A percentile compares a stretch with the other conserved stretches of the same genome.
phyloP scores from a whole-genome alignment of 2,888 invertebrate species.

The Dicyrtomina minuta region DNA sequence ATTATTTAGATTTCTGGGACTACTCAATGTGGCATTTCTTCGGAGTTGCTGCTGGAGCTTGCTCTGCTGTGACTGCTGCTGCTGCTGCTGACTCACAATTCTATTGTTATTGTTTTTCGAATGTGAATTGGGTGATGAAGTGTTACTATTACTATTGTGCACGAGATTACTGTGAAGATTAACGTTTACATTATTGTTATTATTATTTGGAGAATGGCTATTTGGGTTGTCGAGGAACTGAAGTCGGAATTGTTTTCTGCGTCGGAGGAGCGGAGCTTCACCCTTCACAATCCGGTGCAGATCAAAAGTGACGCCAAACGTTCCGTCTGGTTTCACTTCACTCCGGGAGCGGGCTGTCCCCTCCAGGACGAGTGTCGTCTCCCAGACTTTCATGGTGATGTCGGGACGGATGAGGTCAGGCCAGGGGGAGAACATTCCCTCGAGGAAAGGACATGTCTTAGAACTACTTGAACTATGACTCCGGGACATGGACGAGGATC shows the following conservation, averaged over 20 bases:
- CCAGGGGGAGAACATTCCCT: conserved; percentile 47
- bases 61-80: no score
- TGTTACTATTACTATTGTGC: conserved; percentile 15
- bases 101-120: conserved; percentile 26
- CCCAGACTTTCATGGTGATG: conserved; percentile 52
- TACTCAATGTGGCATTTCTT: conserved; percentile 7
- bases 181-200: conserved; percentile 33
- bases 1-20: conserved; percentile 12
- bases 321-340: conserved; percentile 52
- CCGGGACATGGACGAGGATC: neutral
- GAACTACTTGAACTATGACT: neutral
- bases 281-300: conserved; percentile 52
- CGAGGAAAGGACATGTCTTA: conserved; percentile 47
- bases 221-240: conserved; percentile 53
- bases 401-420: conserved; percentile 47
- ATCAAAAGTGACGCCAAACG: conserved; percentile 53
- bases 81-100: conserved; percentile 1
- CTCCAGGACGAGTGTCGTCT: conserved; percentile 51
- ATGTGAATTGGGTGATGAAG: conserved; percentile 18
- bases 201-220: conserved; percentile 18
- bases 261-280: conserved; percentile 49
- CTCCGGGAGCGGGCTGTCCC: conserved; percentile 52
- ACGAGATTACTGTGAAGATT: conserved; percentile 40
- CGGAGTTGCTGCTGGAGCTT: conserved; percentile 13
- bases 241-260: conserved; percentile 53